Base-by-base conservation (phyloP, 2,797 vertebrate genomes). In the Graptemys geographica region DNA sequence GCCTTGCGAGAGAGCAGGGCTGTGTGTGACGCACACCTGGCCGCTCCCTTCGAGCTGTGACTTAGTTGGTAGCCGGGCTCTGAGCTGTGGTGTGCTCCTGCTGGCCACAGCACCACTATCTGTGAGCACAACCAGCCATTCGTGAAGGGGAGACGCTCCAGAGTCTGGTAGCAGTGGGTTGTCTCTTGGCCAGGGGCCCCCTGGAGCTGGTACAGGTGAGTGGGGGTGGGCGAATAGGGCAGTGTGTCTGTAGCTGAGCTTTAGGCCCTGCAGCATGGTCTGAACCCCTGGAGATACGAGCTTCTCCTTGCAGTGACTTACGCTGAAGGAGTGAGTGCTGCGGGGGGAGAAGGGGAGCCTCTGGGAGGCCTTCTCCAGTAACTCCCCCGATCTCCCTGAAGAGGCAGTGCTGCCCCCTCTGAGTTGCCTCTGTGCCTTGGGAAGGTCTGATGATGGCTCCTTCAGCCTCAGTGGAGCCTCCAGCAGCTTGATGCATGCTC, bases 131-230 rank as follows among this genome's bases (percentile, higher is more conserved):
- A 5, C 33, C 62, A 69, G 65, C 65, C 19, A 8, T 16, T 59
- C 28, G 8, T 15, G 28, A 31, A 62, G 28, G 28, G 57, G 57
- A 27, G 13, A 16, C 13, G 28, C 59, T 8, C 27, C 6, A 16
- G 72, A 47, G 25, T 8, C 47, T 19, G 23, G 27, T 9, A 47
- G 41, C 74, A 47, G 28, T 28, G 4, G 13, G 13, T 3, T 44
- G 23, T 10, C 27, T 79, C 19, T 31, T 37, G n/a, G 65, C 25
- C 25, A 4, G 62, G 76, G 10, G 0, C 3, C n/a, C 41, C 51
- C 44, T 59, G 3, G 2, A 62, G 59, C 41, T 4, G 13, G 0
- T 0, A n/a, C 15, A 0, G 0, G 15, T 28, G 3, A 0, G 0
- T 18, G 74, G 33, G 1, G 69, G 16, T 15, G 59, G 28, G 31